phyloP scores from a whole-genome alignment of 2,888 invertebrate species.

The Cartodere bifasciata region DNA sequence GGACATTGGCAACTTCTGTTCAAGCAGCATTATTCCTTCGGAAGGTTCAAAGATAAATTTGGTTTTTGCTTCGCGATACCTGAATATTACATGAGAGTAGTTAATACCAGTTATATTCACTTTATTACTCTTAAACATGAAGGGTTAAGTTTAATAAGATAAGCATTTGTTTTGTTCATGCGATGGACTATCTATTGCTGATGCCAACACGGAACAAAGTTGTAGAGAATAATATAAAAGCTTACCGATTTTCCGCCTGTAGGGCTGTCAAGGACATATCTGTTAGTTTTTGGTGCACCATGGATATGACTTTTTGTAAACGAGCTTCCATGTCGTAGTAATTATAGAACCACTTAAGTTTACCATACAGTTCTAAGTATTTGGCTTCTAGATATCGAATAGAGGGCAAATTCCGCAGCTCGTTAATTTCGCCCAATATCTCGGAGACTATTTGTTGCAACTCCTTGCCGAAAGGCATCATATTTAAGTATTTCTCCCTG shows the following conservation, averaged over 20 bases:
- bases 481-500: constrained; percentile 51
- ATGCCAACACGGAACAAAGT: too few relatives aligned
- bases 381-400: constrained; percentile 44
- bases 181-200: too few relatives aligned
- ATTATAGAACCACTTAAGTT: constrained; percentile 58
- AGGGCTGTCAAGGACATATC: constrained; percentile 66
- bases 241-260: constrained; percentile 63
- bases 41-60: constrained; percentile 76
- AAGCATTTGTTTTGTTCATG: too few relatives aligned
- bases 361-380: constrained; percentile 46
- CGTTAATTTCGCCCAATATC: constrained; percentile 47
- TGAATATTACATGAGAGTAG: constrained; percentile 30
- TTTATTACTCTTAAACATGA: too few relatives aligned
- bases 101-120: too few relatives aligned
- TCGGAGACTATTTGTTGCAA: constrained; percentile 49
- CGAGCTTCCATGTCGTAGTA: constrained; percentile 64
- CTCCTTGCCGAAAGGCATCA: constrained; percentile 57
- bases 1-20: constrained; percentile 81
- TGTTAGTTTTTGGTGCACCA: constrained; percentile 56
- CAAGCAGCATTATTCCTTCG: constrained; percentile 60
- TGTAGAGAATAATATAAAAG: constrained; percentile 17
- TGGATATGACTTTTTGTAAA: constrained; percentile 47
- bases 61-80: constrained; percentile 72
- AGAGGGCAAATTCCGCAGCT: constrained; percentile 47
- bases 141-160: too few relatives aligned